Percentiles rank a stretch among this genome's conserved stretches.
Conservation (phyloP, 2,888 invertebrate genomes). For the Phorcus lineatus region DNA sequence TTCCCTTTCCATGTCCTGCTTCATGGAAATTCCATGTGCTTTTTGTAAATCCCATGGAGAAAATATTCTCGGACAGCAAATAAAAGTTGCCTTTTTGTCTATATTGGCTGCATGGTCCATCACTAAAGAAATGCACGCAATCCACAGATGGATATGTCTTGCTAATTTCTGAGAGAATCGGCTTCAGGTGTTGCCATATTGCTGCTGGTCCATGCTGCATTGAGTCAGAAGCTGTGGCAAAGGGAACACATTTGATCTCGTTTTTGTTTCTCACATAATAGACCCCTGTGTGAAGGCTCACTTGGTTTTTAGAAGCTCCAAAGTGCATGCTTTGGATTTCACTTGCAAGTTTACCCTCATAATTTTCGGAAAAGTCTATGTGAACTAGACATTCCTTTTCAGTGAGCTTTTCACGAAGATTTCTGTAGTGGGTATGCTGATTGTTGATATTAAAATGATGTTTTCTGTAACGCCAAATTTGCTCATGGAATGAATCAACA, state of each 20-base stretch:
- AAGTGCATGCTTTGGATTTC: too few species aligned
- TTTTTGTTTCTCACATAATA: not conserved
- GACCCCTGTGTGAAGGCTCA: conserved; percentile 38
- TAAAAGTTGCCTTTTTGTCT: conserved; percentile 73
- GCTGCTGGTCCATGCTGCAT: conserved; percentile 70
- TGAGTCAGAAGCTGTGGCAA: conserved; percentile 68
- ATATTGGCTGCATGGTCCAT: conserved; percentile 71
- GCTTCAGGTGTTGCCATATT: conserved; percentile 74
- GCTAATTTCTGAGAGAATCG: conserved; percentile 48
- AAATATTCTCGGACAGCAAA: too few species aligned
- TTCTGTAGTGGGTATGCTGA: too few species aligned
- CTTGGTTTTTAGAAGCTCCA: too few species aligned
- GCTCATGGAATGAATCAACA: too few species aligned
- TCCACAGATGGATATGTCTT: conserved; percentile 31
- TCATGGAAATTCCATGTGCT: conserved; percentile 72
- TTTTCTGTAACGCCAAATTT: too few species aligned
- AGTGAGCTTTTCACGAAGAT: too few species aligned
- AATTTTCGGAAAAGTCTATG: too few species aligned
- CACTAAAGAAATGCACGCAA: conserved; percentile 44
- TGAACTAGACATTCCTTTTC: too few species aligned
- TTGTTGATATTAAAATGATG: too few species aligned
- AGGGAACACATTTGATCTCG: conserved; percentile 24
- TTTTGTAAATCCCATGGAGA: too few species aligned
- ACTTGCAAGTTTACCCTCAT: too few species aligned
- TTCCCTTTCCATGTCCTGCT: conserved; percentile 71